A percentile compares a stretch with the other conserved stretches of the same genome.
phyloP scores from a whole-genome alignment of 1,140 invertebrate genomes.

The Drosophila trapezifrons region DNA sequence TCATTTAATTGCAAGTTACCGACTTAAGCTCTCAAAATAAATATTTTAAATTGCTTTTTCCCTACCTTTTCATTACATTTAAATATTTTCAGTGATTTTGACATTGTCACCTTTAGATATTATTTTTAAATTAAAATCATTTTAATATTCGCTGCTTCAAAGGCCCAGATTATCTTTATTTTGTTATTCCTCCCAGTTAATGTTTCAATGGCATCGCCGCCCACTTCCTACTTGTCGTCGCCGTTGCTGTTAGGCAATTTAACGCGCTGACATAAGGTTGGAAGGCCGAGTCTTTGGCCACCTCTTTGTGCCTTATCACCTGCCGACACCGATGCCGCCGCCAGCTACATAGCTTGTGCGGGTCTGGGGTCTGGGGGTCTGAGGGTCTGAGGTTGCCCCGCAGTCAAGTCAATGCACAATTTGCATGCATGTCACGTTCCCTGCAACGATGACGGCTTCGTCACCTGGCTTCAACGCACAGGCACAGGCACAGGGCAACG shows the following conservation, averaged over 20 bases:
- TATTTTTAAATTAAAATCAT: too few species aligned
- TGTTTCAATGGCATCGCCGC: slow-evolving; percentile 12
- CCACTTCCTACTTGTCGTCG: slow-evolving; percentile 12
- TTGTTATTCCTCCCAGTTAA: not conserved
- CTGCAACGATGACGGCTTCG: slow-evolving; percentile 51
- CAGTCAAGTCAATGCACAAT: slow-evolving; percentile 48
- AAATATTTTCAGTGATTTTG: too few species aligned
- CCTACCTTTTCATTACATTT: too few species aligned
- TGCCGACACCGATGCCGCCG: slow-evolving; percentile 2
- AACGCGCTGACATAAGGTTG: slow-evolving; percentile 33
- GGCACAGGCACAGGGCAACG: not conserved
- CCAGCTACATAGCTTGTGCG: slow-evolving; percentile 10
- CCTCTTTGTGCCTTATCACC: slow-evolving; percentile 34
- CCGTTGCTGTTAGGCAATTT: slow-evolving; percentile 30
- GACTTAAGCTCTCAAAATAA: too few species aligned
- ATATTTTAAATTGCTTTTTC: too few species aligned
- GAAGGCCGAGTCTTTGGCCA: slow-evolving; percentile 33
- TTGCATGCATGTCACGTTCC: slow-evolving; percentile 72
- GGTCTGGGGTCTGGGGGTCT: not conserved
- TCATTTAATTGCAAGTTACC: too few species aligned
- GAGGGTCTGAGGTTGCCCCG: slow-evolving; percentile 28
- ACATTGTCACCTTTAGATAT: too few species aligned
- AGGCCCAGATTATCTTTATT: not conserved
- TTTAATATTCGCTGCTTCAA: not conserved
- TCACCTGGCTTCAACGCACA: slow-evolving; percentile 56